phyloP scores from a whole-genome alignment of 2,113 vertebrate species.

The Tachuris rubrigastra region DNA sequence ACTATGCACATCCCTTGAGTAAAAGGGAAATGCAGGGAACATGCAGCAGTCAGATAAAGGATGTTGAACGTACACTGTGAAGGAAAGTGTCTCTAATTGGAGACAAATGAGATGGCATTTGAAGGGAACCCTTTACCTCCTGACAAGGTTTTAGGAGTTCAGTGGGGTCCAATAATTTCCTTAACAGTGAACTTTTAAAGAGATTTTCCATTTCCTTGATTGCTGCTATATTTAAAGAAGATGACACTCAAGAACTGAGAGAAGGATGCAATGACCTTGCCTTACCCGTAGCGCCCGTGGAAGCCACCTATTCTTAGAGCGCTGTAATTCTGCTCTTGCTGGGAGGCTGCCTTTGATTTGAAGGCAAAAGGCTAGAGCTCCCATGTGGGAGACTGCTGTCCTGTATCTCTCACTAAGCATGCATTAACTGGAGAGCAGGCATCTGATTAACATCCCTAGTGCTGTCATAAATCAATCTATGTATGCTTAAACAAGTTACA shows the following conservation, averaged over 20 bases:
- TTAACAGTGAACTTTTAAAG: neutral
- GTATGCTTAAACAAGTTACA: slow-evolving; percentile 45
- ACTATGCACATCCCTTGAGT: neutral
- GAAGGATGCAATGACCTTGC: neutral
- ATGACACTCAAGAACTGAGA: slow-evolving; percentile 4
- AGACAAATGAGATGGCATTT: neutral
- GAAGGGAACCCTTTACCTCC: neutral
- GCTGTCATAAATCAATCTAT: slow-evolving; percentile 58
- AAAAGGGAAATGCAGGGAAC: neutral
- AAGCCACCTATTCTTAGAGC: neutral
- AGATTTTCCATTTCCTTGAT: slow-evolving; percentile 41
- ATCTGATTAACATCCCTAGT: slow-evolving; percentile 31
- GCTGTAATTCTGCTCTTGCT: neutral
- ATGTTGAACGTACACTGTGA: neutral
- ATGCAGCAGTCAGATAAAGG: neutral
- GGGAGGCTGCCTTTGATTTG: neutral
- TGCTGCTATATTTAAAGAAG: slow-evolving; percentile 8
- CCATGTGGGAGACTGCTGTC: neutral
- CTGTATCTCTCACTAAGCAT: neutral
- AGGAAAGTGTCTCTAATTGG: neutral
- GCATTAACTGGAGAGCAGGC: slow-evolving; percentile 37
- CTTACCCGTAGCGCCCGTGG: accelerated
- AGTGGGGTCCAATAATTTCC: neutral
- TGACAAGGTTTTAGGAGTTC: neutral
- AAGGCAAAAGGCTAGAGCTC: neutral